phyloP scores from a whole-genome alignment of 1,140 invertebrate genomes.

The Chionoecetes opilio region DNA sequence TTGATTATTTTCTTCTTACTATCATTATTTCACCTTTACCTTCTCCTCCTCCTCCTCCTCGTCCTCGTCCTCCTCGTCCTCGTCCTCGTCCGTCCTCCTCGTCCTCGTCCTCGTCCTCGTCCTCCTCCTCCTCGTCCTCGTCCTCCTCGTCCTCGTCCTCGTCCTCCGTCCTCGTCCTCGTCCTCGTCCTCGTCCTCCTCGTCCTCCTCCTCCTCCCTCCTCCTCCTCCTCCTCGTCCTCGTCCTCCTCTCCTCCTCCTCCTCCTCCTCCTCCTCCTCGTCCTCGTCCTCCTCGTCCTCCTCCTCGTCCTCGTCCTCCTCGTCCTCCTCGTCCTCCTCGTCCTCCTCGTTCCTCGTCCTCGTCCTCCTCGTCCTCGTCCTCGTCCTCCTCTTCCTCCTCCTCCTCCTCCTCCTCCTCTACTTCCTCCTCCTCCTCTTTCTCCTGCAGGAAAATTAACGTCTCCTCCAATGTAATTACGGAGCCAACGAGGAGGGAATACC shows the following conservation, averaged over 20 bases:
- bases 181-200: not conserved
- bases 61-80: no score
- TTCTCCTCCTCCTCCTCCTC: no score
- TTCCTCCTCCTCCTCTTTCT: not conserved
- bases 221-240: no score
- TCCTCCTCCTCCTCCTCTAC: not conserved
- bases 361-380: not conserved
- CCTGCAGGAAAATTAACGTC: not conserved
- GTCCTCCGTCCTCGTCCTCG: not conserved
- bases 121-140: no score
- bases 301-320: not conserved
- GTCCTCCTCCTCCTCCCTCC: not conserved
- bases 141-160: no score
- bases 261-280: not conserved
- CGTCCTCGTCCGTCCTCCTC: no score
- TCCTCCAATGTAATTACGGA: not conserved
- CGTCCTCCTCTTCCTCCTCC: not conserved
- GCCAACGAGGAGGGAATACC: slow-evolving; percentile 15
- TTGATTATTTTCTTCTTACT: no score
- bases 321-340: not conserved
- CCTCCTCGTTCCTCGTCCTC: not conserved
- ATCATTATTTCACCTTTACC: no score
- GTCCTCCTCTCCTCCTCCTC: not conserved
- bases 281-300: no score
- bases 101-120: no score